Conservation (phyloP, 2,888 invertebrate genomes). For the Stenoptilia bipunctidactyla region DNA sequence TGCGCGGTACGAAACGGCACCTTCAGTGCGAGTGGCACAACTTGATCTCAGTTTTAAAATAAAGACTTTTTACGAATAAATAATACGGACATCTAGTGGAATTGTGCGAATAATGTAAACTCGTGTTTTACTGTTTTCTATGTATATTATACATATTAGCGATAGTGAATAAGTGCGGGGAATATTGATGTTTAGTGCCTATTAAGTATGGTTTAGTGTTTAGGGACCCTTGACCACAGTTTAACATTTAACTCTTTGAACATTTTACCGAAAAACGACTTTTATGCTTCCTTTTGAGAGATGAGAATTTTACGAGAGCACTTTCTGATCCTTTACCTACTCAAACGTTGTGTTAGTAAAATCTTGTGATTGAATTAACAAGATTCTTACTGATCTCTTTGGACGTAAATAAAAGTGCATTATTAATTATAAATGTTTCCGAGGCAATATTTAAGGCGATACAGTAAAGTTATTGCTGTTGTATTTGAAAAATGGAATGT, state of each 20-base stretch:
- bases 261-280: constrained; percentile 52
- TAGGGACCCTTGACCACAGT: constrained; percentile 37
- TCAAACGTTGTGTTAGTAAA: constrained; percentile 27
- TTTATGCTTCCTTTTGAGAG: constrained; percentile 36
- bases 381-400: constrained; percentile 40
- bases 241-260: constrained; percentile 39
- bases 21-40: constrained; percentile 30
- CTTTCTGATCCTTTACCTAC: constrained; percentile 13
- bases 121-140: constrained; percentile 60
- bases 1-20: constrained; percentile 2
- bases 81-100: constrained; percentile 61
- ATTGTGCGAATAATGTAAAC: constrained; percentile 54
- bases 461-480: neutral
- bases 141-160: constrained; percentile 53
- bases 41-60: constrained; percentile 66
- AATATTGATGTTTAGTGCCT: constrained; percentile 61
- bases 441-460: neutral
- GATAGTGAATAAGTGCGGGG: constrained; percentile 33
- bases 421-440: neutral
- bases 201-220: constrained; percentile 51
- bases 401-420: neutral
- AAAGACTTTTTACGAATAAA: constrained; percentile 46
- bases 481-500: neutral
- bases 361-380: constrained; percentile 30
- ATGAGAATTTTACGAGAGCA: constrained; percentile 27